phyloP scores from a whole-genome alignment of 2,888 invertebrate species.

The Tetragnatha montana region DNA sequence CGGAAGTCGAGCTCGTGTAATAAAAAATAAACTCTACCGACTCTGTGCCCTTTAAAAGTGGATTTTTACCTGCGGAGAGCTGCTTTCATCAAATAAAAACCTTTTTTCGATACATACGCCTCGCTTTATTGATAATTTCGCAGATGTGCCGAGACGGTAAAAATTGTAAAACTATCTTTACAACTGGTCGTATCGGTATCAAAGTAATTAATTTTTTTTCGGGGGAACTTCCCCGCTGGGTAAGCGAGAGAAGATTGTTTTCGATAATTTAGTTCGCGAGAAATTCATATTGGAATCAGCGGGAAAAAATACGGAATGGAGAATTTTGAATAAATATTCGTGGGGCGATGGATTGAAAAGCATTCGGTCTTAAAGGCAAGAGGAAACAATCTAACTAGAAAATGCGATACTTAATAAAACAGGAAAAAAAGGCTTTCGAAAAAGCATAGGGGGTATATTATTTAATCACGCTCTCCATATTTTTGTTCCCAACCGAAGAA shows the following conservation, averaged over 20 bases:
- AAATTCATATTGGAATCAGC: neutral
- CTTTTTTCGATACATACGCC: neutral
- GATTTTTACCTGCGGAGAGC: neutral
- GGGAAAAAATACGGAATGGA: neutral
- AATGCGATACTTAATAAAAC: neutral
- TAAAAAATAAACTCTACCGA: neutral
- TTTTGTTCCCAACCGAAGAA: too few species aligned
- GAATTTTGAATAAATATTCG: neutral
- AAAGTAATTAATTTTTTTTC: constrained; percentile 23
- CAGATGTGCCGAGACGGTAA: neutral
- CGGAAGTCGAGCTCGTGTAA: neutral
- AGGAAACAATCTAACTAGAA: neutral
- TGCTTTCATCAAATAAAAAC: neutral
- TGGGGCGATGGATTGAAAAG: neutral
- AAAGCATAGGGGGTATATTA: neutral
- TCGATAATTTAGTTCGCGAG: constrained; percentile 17
- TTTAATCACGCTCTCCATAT: neutral
- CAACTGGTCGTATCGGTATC: neutral
- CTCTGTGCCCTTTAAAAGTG: neutral
- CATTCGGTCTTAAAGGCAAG: neutral
- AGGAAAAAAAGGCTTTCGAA: neutral
- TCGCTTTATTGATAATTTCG: neutral
- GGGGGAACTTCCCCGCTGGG: constrained; percentile 5
- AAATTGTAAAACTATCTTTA: neutral
- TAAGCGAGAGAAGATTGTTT: constrained; percentile 4